phyloP scores from a whole-genome alignment of 1,140 invertebrate species.

The Papilio aristodemus region DNA sequence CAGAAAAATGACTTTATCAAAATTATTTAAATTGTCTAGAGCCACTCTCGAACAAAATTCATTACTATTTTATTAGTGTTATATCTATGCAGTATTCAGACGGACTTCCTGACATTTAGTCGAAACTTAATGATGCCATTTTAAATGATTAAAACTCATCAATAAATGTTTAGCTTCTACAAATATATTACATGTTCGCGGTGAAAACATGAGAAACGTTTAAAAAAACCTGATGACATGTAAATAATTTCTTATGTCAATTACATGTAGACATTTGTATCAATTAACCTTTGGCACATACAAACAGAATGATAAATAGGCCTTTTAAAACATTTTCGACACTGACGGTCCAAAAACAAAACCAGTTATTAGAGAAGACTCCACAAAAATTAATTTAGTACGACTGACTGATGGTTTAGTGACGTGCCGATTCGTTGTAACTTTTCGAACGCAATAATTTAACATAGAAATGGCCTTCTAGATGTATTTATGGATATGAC shows the following conservation, averaged over 20 bases:
- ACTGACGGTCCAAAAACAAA: neutral
- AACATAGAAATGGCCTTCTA: constrained; percentile 26
- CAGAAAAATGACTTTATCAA: no score
- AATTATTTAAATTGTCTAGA: no score
- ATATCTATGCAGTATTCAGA: no score
- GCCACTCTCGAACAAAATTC: no score
- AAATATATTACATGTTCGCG: neutral
- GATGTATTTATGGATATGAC: constrained; percentile 25
- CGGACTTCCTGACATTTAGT: constrained; percentile 39
- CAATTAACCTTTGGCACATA: constrained; percentile 25
- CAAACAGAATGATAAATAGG: constrained; percentile 3
- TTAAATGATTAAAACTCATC: neutral
- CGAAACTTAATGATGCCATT: neutral
- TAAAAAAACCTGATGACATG: constrained; percentile 8
- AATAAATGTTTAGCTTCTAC: constrained; percentile 19
- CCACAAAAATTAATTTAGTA: constrained; percentile 26
- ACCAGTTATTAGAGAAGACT: constrained; percentile 12
- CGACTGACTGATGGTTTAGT: constrained; percentile 23
- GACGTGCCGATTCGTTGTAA: constrained; percentile 13
- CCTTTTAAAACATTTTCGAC: constrained; percentile 23
- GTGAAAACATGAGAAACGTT: constrained; percentile 21
- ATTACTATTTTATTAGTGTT: no score
- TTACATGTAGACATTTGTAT: constrained; percentile 25
- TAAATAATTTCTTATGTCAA: constrained; percentile 20
- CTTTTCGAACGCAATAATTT: constrained; percentile 12